A percentile compares a stretch with the other conserved stretches of the same genome.
Conservation (phyloP, 2,888 invertebrate species). For the Xestia xanthographa region DNA sequence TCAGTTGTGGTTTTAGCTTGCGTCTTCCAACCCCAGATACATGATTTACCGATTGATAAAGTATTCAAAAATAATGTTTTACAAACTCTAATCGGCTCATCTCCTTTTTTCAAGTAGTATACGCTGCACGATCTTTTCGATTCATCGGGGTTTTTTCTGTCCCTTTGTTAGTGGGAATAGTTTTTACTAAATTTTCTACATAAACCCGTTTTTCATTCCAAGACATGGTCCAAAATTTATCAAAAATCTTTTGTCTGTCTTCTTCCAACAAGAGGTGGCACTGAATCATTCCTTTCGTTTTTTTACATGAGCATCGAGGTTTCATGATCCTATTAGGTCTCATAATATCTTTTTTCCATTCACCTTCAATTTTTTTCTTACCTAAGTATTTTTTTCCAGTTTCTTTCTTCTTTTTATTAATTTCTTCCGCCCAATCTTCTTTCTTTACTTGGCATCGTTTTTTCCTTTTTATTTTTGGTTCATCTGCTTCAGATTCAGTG, state of each 20-base stretch:
- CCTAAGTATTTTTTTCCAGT: constrained; percentile 34
- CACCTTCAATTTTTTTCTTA: constrained; percentile 39
- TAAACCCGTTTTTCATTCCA: constrained; percentile 44
- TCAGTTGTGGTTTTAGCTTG: constrained; percentile 10
- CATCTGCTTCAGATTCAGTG: constrained; percentile 45
- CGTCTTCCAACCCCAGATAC: constrained; percentile 20
- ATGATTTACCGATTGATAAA: constrained; percentile 24
- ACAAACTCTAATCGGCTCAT: constrained; percentile 13
- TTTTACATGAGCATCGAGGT: constrained; percentile 42
- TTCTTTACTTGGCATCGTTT: constrained; percentile 53
- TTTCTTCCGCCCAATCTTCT: constrained; percentile 43
- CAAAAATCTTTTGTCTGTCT: constrained; percentile 39
- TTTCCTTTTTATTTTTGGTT: constrained; percentile 50
- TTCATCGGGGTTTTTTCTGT: constrained; percentile 42
- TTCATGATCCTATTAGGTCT: constrained; percentile 46
- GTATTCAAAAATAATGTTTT: constrained; percentile 15
- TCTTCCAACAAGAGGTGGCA: constrained; percentile 39
- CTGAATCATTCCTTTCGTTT: constrained; percentile 38
- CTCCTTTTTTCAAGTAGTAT: constrained; percentile 22
- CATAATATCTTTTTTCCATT: constrained; percentile 40
- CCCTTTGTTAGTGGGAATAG: constrained; percentile 42
- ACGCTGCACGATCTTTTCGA: constrained; percentile 17
- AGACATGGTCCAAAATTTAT: constrained; percentile 37
- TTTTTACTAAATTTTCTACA: constrained; percentile 44
- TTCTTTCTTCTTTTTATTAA: constrained; percentile 49